Conservation (phyloP, 2,888 invertebrate genomes). For the Timema cristinae region DNA sequence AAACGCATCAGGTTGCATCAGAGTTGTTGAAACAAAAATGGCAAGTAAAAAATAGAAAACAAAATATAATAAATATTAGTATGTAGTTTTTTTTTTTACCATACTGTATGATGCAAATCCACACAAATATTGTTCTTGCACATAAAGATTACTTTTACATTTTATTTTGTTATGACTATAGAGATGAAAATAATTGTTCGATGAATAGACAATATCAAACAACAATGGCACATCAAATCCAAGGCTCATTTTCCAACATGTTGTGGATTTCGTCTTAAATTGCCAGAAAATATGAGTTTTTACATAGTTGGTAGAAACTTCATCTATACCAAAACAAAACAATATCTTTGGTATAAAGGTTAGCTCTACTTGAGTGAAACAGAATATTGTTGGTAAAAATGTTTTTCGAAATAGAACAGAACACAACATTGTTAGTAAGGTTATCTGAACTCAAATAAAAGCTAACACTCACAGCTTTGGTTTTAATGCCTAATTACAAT, state of each 20-base stretch:
- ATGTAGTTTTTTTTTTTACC: background rate
- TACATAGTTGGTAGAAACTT: slow-evolving; percentile 10
- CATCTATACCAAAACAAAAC: background rate
- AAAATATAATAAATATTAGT: background rate
- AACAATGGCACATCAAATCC: slow-evolving; percentile 25
- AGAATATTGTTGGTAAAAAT: no score
- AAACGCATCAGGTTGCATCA: slow-evolving; percentile 14
- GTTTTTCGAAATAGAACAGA: no score
- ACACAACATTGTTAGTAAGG: no score
- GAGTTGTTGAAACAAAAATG: slow-evolving; percentile 5
- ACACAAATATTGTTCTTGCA: background rate
- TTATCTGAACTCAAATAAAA: slow-evolving; percentile 16
- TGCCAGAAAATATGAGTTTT: background rate
- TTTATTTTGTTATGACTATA: slow-evolving; percentile 23
- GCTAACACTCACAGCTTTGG: slow-evolving; percentile 24
- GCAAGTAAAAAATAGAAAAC: background rate
- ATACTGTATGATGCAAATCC: no score
- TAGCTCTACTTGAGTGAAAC: no score
- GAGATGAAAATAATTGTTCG: slow-evolving; percentile 26
- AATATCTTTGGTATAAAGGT: no score
- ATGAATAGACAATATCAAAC: slow-evolving; percentile 27
- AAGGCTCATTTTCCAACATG: slow-evolving; percentile 21
- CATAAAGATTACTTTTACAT: slow-evolving; percentile 13
- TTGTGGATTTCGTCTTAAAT: background rate
- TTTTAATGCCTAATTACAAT: slow-evolving; percentile 20